Conservation (phyloP, 2,888 invertebrate genomes). For the Acrocera orbiculus region DNA sequence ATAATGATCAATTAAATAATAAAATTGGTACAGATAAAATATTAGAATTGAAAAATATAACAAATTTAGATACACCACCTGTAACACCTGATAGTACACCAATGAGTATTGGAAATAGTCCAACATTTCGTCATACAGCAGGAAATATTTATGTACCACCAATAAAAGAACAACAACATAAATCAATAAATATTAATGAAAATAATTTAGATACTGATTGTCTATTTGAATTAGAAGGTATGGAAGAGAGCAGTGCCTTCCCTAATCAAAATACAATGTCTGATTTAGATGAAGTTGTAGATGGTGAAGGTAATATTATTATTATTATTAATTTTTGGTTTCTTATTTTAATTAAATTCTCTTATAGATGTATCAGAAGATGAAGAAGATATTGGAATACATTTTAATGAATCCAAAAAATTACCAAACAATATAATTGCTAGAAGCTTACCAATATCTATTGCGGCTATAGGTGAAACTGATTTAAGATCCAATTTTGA, state of each 20-base stretch:
- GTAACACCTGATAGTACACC: slow-evolving; percentile 31
- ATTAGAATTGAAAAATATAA: too few species aligned
- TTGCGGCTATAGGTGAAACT: slow-evolving; percentile 38
- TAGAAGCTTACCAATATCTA: slow-evolving; percentile 61
- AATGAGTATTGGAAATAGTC: slow-evolving; percentile 31
- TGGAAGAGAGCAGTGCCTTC: slow-evolving; percentile 15
- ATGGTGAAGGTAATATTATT: slow-evolving; percentile 49
- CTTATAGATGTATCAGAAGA: too few species aligned
- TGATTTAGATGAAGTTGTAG: slow-evolving; percentile 54
- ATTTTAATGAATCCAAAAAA: too few species aligned
- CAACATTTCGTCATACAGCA: slow-evolving; percentile 29
- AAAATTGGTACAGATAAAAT: slow-evolving; percentile 6
- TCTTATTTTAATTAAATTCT: slow-evolving; percentile 4
- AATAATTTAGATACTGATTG: slow-evolving; percentile 44
- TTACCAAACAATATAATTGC: slow-evolving; percentile 34
- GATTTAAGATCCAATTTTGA: slow-evolving; percentile 12
- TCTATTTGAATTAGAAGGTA: slow-evolving; percentile 60
- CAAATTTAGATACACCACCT: slow-evolving; percentile 31
- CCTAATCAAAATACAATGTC: slow-evolving; percentile 23
- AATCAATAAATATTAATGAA: slow-evolving; percentile 7
- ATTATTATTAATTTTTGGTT: not conserved
- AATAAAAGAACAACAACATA: slow-evolving; percentile 2
- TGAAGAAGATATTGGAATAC: too few species aligned
- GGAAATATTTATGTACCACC: slow-evolving; percentile 4
- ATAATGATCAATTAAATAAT: slow-evolving; percentile 2